Percentiles rank a stretch among this genome's conserved stretches.
These are phyloP conservation scores for Hemichromis elongatus DNA, from an alignment of 2,113 vertebrate genomes.

Conservation along the genomic window DNA sequence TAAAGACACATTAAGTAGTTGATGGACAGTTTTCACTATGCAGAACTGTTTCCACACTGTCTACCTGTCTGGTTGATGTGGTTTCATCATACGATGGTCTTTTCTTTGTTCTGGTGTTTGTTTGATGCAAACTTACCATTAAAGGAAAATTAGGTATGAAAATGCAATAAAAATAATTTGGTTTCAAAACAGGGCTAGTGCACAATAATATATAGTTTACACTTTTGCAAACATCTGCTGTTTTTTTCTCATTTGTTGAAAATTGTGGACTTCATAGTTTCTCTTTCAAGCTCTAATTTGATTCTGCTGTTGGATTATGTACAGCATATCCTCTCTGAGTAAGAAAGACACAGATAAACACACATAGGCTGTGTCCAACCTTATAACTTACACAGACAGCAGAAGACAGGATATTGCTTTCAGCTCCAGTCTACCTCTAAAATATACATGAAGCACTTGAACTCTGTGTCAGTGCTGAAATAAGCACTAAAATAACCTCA, in stretches of 20 bases:
- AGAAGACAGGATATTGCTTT: background rate
- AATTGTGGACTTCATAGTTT: background rate
- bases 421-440: conserved; percentile 13
- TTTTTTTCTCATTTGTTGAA: background rate
- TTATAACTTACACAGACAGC: background rate
- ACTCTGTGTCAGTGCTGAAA: background rate
- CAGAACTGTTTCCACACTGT: background rate
- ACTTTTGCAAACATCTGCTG: background rate
- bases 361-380: background rate
- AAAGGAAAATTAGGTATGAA: background rate
- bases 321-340: background rate
- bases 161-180: background rate
- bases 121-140: background rate
- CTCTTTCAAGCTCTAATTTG: background rate
- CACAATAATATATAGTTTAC: background rate
- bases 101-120: background rate
- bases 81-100: too few relatives aligned
- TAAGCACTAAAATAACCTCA: background rate
- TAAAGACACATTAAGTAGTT: background rate
- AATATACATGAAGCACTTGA: conserved; percentile 40
- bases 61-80: background rate
- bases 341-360: background rate
- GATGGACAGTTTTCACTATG: background rate
- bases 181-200: background rate
- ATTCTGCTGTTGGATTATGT: background rate